These are phyloP conservation scores for Pogonomyrmex barbatus DNA, from an alignment of 1,140 invertebrate species.

Conservation along the genomic window DNA sequence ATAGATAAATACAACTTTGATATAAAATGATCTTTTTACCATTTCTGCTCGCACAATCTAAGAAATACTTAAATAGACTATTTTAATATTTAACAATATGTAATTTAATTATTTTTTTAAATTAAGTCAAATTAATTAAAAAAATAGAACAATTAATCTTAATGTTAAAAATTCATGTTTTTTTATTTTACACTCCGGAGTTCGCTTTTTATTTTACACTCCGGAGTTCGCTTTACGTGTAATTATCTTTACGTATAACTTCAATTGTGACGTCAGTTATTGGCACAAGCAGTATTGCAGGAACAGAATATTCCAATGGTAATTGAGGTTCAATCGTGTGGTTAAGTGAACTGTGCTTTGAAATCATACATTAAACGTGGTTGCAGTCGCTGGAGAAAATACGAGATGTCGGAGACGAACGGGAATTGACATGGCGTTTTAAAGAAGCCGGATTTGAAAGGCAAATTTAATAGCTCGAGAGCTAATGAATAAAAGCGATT, in stretches of 20 bases:
- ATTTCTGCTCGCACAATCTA: not conserved
- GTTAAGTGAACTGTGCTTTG: conserved; percentile 8
- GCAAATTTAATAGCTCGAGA: conserved; percentile 53
- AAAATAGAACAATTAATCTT: not conserved
- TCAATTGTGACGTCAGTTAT: conserved; percentile 23
- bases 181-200: not conserved
- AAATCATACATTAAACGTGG: conserved; percentile 50
- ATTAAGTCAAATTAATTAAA: not conserved
- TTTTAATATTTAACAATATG: conserved; percentile 11
- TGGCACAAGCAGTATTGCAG: not conserved
- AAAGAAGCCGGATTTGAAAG: conserved; percentile 45
- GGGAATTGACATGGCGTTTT: conserved; percentile 32
- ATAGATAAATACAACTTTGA: not conserved
- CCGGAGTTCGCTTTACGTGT: not conserved
- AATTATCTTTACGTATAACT: conserved; percentile 11
- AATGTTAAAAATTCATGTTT: conserved; percentile 3
- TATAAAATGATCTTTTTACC: conserved; percentile 4
- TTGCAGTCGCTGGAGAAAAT: conserved; percentile 5
- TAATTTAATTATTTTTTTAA: not conserved
- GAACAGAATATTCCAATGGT: conserved; percentile 37
- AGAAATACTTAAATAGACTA: not conserved
- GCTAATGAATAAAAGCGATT: conserved; percentile 52
- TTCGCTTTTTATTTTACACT: not conserved
- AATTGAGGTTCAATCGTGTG: conserved; percentile 25
- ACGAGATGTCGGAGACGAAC: conserved; percentile 5